Evolutionary conservation across 2,888 invertebrate genomes (phyloP).

Genomic region (Xestoiulus laeticollis): DNA sequence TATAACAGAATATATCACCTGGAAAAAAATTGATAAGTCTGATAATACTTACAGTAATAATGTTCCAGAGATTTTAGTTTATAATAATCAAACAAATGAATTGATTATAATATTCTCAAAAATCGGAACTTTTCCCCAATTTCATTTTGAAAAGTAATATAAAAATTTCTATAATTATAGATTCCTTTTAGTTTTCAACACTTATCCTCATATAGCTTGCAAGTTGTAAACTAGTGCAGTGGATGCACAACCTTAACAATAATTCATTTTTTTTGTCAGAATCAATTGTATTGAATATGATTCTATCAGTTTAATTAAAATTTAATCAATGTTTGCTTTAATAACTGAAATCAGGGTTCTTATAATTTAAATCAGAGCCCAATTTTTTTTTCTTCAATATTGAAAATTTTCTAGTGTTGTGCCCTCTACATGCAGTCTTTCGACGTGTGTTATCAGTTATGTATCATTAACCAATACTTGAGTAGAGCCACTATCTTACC

Average conservation of each 20-base stretch:
- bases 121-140: no score
- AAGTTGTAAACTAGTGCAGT: neutral
- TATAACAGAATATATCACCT: neutral
- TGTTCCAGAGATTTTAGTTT: neutral
- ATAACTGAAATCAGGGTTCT: neutral
- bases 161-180: neutral
- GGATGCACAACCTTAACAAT: neutral
- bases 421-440: neutral
- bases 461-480: neutral
- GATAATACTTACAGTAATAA: neutral
- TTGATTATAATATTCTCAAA: no score
- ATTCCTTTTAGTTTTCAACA: neutral
- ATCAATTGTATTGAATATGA: neutral
- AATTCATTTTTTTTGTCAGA: neutral
- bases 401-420: neutral
- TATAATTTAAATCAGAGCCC: neutral
- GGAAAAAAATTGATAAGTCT: neutral
- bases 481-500: slow-evolving; percentile 3
- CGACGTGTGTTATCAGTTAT: neutral
- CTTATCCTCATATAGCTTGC: neutral
- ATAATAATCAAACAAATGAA: no score
- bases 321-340: neutral
- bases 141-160: no score
- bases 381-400: neutral
- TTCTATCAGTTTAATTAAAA: neutral